Evolutionary conservation across 2,797 vertebrate genomes (phyloP).

Genomic region (Macropus fuliginosus): DNA sequence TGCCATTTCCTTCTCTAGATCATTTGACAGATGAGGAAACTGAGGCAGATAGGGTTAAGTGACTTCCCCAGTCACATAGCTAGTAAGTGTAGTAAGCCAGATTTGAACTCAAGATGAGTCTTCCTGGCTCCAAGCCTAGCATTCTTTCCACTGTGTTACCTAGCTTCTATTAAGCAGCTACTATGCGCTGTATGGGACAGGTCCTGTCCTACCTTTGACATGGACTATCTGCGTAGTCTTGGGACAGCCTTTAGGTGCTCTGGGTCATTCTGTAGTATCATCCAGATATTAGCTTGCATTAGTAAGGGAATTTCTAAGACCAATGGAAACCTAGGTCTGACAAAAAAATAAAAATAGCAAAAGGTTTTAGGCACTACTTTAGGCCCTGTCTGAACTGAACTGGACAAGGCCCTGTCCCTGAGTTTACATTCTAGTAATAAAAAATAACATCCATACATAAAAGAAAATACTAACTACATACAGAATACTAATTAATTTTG

Average conservation of each 20-base stretch:
- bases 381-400: background rate
- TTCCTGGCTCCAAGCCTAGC: background rate
- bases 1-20: background rate
- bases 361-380: background rate
- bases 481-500: background rate
- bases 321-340: background rate
- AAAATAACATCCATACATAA: background rate
- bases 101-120: background rate
- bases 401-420: background rate
- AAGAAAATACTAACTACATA: background rate
- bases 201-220: background rate
- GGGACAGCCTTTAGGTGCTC: background rate
- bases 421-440: background rate
- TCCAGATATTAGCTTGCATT: background rate
- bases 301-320: background rate
- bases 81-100: background rate
- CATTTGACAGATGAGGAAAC: background rate
- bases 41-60: background rate
- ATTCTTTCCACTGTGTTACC: background rate
- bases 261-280: background rate
- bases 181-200: background rate
- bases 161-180: background rate
- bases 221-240: background rate
- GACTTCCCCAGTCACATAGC: background rate
- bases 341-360: background rate